Base-by-base conservation (phyloP, 1,140 invertebrate species). In the Linepithema humile region DNA sequence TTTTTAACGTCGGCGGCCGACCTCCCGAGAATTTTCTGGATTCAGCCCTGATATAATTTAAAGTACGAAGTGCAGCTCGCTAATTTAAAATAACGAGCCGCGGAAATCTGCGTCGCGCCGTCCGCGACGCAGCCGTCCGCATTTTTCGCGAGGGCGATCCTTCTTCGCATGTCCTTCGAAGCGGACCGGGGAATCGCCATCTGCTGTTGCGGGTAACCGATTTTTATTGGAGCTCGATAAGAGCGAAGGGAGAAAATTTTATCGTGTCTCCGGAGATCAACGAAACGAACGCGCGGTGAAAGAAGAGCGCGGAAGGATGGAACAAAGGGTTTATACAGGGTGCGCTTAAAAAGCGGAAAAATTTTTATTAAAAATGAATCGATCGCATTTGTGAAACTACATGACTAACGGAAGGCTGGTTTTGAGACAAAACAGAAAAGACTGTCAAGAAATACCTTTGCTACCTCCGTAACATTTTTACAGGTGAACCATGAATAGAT, bases 11-110 rank as follows among this genome's bases (percentile, higher is more conserved):
- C 48, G 75, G 50, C 75, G 75, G 48, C 75, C 32, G 48, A 57
- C 45, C 50, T 69, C 64, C 53, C 48, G 64, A 70, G 64, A 70
- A 70, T 80, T 67, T 80, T 70, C 75, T 40, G 38, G 64, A 80
- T 80, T 48, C 74, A 80, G 64, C 35, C 64, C 64, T 80, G 75
- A 69, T 80, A 69, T 80, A 80, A 80, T 80, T 80, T 80, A 57
- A 80, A 80, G 62, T 78, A 69, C 62, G 75, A 23, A 32, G 38
- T 20, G 48, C 64, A n/a, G 48, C 64, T 80, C 35, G 75, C 75
- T 80, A 80, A 80, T 80, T 80, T 80, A 80, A 80, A 80, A 69
- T 80, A 80, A 80, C 75, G 75, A 80, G 75, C 75, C 75, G 64
- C 64, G 64, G 75, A 80, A 80, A 70, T 80, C 75, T 70, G 73